These are phyloP conservation scores for Pelodytes ibericus DNA, from an alignment of 2,797 vertebrate species.

Conservation along the genomic window DNA sequence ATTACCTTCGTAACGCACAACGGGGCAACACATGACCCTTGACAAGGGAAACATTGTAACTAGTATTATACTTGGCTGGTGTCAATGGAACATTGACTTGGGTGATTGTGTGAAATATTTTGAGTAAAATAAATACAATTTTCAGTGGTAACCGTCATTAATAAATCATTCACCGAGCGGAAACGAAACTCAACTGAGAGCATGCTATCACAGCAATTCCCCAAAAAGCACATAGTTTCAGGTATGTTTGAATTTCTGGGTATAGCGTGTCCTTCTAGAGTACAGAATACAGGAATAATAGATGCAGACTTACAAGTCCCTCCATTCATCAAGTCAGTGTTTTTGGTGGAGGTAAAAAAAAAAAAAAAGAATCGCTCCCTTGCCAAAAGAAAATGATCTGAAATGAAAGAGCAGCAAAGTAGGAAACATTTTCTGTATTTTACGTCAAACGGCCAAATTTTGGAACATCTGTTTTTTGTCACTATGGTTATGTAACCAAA, in stretches of 20 bases:
- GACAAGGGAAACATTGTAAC: constrained; percentile 9
- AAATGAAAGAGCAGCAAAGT: constrained; percentile 9
- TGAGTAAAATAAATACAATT: constrained; percentile 26
- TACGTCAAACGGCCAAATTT: constrained; percentile 16
- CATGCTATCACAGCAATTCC: constrained; percentile 9
- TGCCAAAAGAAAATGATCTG: constrained; percentile 36
- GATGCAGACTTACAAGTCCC: neutral
- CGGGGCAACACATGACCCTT: neutral
- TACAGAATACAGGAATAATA: constrained; percentile 9
- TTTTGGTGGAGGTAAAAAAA: constrained; percentile 25
- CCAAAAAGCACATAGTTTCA: neutral
- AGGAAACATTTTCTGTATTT: constrained; percentile 28
- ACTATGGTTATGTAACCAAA: constrained; percentile 2
- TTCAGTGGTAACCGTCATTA: constrained; percentile 13
- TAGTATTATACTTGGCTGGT: constrained; percentile 25
- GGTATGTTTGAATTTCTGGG: constrained; percentile 4
- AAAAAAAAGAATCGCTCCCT: constrained; percentile 15
- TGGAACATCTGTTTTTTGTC: constrained; percentile 45
- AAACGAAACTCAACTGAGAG: constrained; percentile 3
- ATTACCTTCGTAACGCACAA: neutral
- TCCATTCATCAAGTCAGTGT: constrained; percentile 23
- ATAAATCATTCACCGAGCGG: neutral
- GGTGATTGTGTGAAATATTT: constrained; percentile 14
- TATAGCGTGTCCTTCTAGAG: constrained; percentile 6
- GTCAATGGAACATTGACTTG: neutral